Evolutionary conservation across 2,888 invertebrate genomes (phyloP), one percentile per base, ranked within the genome.

Genomic region (Platypus cylindrus): DNA sequence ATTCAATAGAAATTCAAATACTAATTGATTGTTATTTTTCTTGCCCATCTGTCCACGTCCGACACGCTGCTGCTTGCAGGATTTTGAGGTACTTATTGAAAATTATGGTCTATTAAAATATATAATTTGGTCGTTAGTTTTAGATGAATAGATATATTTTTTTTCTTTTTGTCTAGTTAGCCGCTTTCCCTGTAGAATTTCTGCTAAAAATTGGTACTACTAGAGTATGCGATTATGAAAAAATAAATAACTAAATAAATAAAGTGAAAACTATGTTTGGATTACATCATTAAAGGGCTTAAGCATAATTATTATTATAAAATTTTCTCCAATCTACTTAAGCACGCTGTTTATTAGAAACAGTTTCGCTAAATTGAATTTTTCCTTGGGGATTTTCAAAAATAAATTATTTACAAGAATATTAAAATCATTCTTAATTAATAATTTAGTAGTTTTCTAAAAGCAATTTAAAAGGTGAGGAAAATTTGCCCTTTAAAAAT

Each of bases 71-170:
- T 66, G 71, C 71, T 67, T 66, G 70, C 73, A 68, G 83, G 83
- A 83, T 74, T 83, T 82, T 75, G 83, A 83, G 83, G 83, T 83
- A n/a, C n/a, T n/a, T n/a, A 83, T 58, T 56, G 57, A 53, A 56
- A 52, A 59, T n/a, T n/a, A n/a, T 59, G 55, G 53, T 59, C 55
- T 46, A 48, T 45, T 45, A 46, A 43, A n/a, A n/a, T n/a, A n/a
- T n/a, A n/a, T n/a, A n/a, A 54, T 53, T 54, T 61, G 59, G 55
- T 57, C 59, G 60, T 61, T 60, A 59, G 60, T 51, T 52, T 46
- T 40, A n/a, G n/a, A n/a, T n/a, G n/a, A n/a, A n/a, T 49, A 51
- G 52, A 48, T 42, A 48, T 62, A 61, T 59, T 60, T 55, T 58
- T 54, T 62, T 59, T 61, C 60, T 59, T 58, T 58, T 54, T 62